phyloP scores from a whole-genome alignment of 2,113 vertebrate species.

The Acanthisitta chloris region DNA sequence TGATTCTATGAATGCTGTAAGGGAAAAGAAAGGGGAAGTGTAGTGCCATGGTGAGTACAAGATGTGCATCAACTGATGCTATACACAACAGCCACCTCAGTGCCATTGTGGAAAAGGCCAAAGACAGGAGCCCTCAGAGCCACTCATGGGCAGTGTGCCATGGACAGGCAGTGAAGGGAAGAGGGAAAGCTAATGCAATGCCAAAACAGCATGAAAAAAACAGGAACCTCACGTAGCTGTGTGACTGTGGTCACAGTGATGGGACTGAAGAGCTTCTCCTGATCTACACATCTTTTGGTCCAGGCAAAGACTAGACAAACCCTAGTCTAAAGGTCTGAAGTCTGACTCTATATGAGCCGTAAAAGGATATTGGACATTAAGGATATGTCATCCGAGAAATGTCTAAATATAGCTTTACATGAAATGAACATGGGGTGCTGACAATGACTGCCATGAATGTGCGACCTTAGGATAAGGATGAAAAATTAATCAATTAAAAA shows the following conservation, averaged over 20 bases:
- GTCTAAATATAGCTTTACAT: slow-evolving; percentile 47
- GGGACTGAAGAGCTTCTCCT: background rate
- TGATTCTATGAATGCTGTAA: too few species aligned
- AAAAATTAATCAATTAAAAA: slow-evolving; percentile 65
- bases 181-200: background rate
- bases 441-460: background rate
- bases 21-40: background rate
- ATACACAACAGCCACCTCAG: rapidly evolving
- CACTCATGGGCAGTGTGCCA: rapidly evolving
- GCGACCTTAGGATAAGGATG: slow-evolving; percentile 21
- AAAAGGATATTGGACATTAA: slow-evolving; percentile 2
- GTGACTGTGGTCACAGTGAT: rapidly evolving
- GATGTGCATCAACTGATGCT: rapidly evolving
- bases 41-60: background rate
- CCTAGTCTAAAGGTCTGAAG: background rate
- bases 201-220: background rate
- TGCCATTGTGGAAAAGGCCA: background rate
- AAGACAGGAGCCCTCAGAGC: background rate
- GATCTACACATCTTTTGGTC: background rate
- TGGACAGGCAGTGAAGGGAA: background rate
- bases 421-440: slow-evolving; percentile 11
- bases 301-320: background rate
- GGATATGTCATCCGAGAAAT: slow-evolving; percentile 1
- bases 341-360: background rate
- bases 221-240: background rate